Evolutionary conservation across 1,140 invertebrate species (phyloP).

Genomic region (Pinna nobilis): DNA sequence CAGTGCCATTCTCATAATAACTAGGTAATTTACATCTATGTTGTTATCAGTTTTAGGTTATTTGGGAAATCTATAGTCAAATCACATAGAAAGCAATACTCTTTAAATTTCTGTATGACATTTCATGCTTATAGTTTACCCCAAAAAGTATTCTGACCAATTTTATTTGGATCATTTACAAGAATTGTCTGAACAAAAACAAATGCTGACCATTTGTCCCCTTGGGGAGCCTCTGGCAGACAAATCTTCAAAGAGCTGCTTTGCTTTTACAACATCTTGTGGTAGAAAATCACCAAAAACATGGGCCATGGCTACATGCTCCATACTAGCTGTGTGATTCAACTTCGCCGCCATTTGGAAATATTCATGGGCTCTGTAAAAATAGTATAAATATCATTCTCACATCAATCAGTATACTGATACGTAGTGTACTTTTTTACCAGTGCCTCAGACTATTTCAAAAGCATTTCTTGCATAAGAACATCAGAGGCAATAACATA

Average conservation of each 20-base stretch:
- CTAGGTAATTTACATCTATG: too few relatives aligned
- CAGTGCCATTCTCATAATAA: too few relatives aligned
- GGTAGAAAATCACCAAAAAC: constrained; percentile 85
- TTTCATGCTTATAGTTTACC: too few relatives aligned
- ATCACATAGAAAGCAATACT: not conserved
- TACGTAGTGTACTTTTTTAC: not conserved
- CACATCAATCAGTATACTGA: not conserved
- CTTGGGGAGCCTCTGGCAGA: constrained; percentile 86
- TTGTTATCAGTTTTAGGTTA: too few relatives aligned
- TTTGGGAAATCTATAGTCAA: too few relatives aligned
- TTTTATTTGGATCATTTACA: not conserved
- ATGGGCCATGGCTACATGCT: constrained; percentile 89
- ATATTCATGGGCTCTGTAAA: constrained; percentile 69
- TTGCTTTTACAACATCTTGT: constrained; percentile 86
- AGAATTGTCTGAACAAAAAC: not conserved
- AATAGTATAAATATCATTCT: not conserved
- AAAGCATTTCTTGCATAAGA: not conserved
- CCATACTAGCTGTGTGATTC: constrained; percentile 87
- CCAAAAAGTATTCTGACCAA: too few relatives aligned
- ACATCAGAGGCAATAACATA: not conserved
- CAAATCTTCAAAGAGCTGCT: constrained; percentile 85
- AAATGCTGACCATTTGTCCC: constrained; percentile 86
- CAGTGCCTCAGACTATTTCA: not conserved
- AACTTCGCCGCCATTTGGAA: constrained; percentile 84
- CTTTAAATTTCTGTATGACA: too few relatives aligned